Percentiles rank a stretch among this genome's conserved stretches.
These are phyloP conservation scores for Drosophila serrata DNA, from an alignment of 1,140 invertebrate genomes.

Conservation along the genomic window DNA sequence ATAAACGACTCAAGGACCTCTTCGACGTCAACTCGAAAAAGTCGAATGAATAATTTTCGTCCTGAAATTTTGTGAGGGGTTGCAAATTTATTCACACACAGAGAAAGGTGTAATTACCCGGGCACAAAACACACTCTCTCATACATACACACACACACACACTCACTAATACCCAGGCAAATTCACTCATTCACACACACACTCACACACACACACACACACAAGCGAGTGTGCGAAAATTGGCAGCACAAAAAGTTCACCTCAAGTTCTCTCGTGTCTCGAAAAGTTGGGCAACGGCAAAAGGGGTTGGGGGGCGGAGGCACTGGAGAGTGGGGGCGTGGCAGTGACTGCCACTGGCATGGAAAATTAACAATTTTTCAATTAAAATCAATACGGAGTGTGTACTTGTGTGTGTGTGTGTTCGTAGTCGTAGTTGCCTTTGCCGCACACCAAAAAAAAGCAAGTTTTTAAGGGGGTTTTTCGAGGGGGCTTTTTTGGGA, in stretches of 20 bases:
- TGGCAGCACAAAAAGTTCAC: slow-evolving; percentile 78
- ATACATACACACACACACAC: slow-evolving; percentile 11
- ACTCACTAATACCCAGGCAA: slow-evolving; percentile 33
- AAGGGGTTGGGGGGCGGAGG: slow-evolving; percentile 5
- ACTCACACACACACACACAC: slow-evolving; percentile 10
- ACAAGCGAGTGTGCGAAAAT: slow-evolving; percentile 40
- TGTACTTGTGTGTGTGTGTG: slow-evolving; percentile 43
- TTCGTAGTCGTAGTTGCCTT: slow-evolving; percentile 55
- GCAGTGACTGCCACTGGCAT: slow-evolving; percentile 69
- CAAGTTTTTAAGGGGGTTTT: slow-evolving; percentile 7
- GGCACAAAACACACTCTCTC: slow-evolving; percentile 58
- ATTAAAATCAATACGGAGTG: slow-evolving; percentile 83
- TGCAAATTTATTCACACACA: slow-evolving; percentile 77
- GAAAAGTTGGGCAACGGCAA: slow-evolving; percentile 6
- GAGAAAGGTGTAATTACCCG: slow-evolving; percentile 77
- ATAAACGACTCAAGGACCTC: slow-evolving; percentile 8
- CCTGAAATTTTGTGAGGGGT: slow-evolving; percentile 42
- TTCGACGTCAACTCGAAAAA: slow-evolving; percentile 32
- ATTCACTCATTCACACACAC: slow-evolving; percentile 8
- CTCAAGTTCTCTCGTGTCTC: slow-evolving; percentile 41
- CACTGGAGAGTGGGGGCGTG: slow-evolving; percentile 41
- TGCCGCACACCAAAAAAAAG: slow-evolving; percentile 13
- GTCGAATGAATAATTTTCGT: slow-evolving; percentile 23
- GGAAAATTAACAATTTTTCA: slow-evolving; percentile 84
- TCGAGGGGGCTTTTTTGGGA: slow-evolving; percentile 9